Evolutionary conservation across 2,113 vertebrate genomes (phyloP).

Genomic region (Sterrhoptilus dennistouni): DNA sequence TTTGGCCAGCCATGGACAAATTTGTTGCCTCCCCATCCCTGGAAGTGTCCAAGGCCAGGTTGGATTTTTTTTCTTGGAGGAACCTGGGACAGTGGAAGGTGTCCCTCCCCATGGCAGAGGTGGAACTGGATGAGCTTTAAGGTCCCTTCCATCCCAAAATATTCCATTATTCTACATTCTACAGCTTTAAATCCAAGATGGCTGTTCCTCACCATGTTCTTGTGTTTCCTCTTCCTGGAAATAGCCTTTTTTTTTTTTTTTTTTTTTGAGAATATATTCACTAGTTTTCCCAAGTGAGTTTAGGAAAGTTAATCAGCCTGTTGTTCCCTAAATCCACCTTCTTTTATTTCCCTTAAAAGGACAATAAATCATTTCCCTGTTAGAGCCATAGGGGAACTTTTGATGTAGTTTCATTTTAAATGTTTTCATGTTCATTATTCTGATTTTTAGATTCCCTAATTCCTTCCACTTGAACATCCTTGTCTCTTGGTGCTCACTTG

Average conservation of each 20-base stretch:
- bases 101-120: neutral
- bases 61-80: neutral
- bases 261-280: neutral
- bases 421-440: neutral
- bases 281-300: neutral
- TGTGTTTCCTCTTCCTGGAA: neutral
- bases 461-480: neutral
- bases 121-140: neutral
- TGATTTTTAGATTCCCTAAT: neutral
- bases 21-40: neutral
- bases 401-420: neutral
- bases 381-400: neutral
- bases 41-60: fast-evolving
- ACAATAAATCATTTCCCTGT: neutral
- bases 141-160: neutral
- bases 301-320: neutral
- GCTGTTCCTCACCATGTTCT: neutral
- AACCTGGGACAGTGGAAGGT: neutral
- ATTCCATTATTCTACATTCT: neutral
- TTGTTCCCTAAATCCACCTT: neutral
- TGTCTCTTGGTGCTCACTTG: neutral
- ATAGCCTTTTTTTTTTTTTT: neutral
- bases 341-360: neutral
- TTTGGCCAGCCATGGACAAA: neutral
- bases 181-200: neutral